Percentiles rank a stretch among this genome's conserved stretches.
Conservation (phyloP, 2,113 vertebrate species). For the Chaenogobius annularis region DNA sequence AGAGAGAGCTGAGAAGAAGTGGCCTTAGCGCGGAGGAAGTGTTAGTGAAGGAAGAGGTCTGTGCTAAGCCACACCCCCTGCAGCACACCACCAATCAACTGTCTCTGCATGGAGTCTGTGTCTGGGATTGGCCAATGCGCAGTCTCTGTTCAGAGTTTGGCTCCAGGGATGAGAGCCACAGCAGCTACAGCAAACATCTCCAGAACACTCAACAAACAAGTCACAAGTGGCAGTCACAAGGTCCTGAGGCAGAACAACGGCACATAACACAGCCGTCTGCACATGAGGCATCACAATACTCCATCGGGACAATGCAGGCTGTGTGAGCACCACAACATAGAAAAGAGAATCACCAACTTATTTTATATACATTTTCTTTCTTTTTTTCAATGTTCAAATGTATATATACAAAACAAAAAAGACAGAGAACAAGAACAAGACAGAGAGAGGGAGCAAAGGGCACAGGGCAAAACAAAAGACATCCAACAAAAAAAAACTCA, state of each 20-base stretch:
- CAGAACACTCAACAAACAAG: slow-evolving; percentile 7
- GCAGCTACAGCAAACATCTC: neutral
- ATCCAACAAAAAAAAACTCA: no score
- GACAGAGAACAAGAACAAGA: no score
- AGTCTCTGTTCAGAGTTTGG: neutral
- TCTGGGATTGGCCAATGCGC: neutral
- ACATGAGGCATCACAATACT: neutral
- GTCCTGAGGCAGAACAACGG: neutral
- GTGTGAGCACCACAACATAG: no score
- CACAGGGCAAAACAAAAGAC: no score
- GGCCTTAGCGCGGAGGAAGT: neutral
- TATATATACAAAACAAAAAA: no score
- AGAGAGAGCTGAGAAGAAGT: neutral
- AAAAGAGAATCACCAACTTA: no score
- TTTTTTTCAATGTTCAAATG: no score
- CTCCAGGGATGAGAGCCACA: slow-evolving; percentile 4
- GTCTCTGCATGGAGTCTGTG: neutral
- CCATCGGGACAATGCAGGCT: neutral
- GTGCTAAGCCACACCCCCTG: neutral
- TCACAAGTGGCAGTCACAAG: slow-evolving; percentile 13
- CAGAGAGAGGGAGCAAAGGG: no score
- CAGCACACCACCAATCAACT: neutral
- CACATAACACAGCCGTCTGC: neutral
- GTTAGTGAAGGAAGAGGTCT: neutral
- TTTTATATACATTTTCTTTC: no score